phyloP scores from a whole-genome alignment of 2,113 vertebrate genomes.

The Pongo abelii region DNA sequence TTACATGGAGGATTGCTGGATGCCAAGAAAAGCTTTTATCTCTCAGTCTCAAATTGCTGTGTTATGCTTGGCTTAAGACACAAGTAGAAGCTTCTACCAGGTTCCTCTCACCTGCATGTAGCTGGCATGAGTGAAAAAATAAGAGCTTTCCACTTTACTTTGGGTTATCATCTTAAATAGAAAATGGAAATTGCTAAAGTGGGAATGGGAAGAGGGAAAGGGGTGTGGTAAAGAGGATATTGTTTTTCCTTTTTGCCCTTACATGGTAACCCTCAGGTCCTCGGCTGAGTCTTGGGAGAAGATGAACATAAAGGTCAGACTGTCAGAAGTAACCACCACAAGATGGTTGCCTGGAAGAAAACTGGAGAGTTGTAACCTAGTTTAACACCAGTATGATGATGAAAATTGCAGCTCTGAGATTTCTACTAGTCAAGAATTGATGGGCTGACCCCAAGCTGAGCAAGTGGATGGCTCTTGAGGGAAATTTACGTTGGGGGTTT shows the following conservation, averaged over 20 bases:
- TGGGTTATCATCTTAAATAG: not conserved
- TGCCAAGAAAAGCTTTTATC: not conserved
- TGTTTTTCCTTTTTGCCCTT: not conserved
- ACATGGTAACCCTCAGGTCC: too few relatives aligned
- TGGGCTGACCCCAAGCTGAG: not conserved
- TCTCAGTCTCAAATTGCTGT: not conserved
- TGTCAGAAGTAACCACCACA: not conserved
- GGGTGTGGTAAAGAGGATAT: fast-evolving
- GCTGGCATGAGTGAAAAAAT: not conserved
- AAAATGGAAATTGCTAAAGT: not conserved
- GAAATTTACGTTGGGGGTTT: not conserved
- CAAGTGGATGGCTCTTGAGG: not conserved
- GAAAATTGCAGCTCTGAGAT: not conserved
- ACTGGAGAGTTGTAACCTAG: fast-evolving
- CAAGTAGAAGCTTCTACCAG: not conserved
- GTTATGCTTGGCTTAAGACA: not conserved
- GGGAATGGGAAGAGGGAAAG: not conserved
- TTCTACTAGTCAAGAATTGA: not conserved
- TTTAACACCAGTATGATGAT: not conserved
- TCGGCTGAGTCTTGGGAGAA: not conserved
- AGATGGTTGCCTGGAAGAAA: not conserved
- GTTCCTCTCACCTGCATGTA: not conserved
- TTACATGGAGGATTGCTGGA: not conserved
- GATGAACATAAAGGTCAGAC: not conserved
- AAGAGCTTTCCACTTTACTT: not conserved